Base-by-base conservation (phyloP, 2,797 vertebrate genomes). In the Helicolenus hilgendorfi region DNA sequence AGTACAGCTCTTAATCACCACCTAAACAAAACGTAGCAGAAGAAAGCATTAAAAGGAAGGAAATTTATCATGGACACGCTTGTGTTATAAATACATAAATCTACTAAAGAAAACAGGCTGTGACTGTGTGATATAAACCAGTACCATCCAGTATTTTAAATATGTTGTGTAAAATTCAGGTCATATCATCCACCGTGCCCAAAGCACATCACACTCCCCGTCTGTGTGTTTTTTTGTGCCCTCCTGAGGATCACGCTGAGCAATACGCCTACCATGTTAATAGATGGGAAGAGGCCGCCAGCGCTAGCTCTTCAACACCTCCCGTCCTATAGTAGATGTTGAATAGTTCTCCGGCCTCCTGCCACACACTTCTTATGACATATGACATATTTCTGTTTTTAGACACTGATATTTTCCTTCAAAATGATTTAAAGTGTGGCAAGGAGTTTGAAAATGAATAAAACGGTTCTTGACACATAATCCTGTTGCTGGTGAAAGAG, bases 271-370 rank as follows among this genome's bases (percentile, higher is more conserved):
- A 55, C 87, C 84, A 79, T 91, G 83, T 86, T 89, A 89, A 89
- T 91, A 88, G 86, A 89, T 68, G 69, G 81, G 78, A 93, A 85
- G 80, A 60, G 77, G 82, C 81, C 91, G 83, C 88, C 91, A 92
- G 82, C 87, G 87, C 77, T 62, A 76, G 80, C 84, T 92, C 75
- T 78, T 89, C 85, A 81, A 83, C 89, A 81, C 87, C 77, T 90
- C 89, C 71, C 68, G 59, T 82, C 62, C 76, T 53, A 69, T 35
- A 77, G 58, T 72, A 80, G 76, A 82, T 58, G 68, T 20, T 82
- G 73, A 84, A 87, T 58, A 53, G 83, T 56, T 70, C 63, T 31
- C 53, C 69, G 36, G 85, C 85, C 80, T 84, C 81, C 72, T 56
- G 67, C 63, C 75, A 75, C 45, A n/a, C 75, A 22, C 26, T 59